Base-by-base conservation (phyloP, 2,888 invertebrate genomes). In the Nomada ruficornis region DNA sequence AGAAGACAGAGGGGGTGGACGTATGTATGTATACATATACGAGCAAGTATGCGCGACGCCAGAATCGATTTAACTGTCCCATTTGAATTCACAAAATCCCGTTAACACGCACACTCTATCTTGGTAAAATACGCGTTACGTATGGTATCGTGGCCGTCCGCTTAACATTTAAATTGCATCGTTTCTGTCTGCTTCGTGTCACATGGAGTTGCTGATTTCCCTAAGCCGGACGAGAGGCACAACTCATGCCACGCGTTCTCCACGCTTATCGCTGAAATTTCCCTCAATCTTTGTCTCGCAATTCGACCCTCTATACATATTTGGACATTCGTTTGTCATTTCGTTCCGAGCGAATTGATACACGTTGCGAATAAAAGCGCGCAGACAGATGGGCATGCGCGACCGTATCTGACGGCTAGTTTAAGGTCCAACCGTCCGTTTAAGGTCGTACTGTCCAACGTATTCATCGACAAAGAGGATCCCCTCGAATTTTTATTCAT, bases 91-190 rank as follows among this genome's bases (percentile, higher is more conserved):
- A 60, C 72, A 57, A 72, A 76, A 77, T 77, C 65, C 57, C 73
- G 73, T 77, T 65, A 65, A 73, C 77, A 44, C 65, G 77, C 50
- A 72, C 57, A 54, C 74, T n/a, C 55, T 50, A 72, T 50, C 64
- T 72, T 64, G 76, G 50, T 72, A 73, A 73, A 77, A 52, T 65
- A 77, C 44, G 52, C 77, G 65, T 59, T 65, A 72, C 64, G 44
- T 65, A 64, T 63, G 64, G 50, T 62, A 63, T 60, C 26, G 29
- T 63, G 47, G 47, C 23, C 54, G 65, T 73, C 59, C 59, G 65
- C 73, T 77, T 73, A 73, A 72, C 76, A 72, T 77, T 72, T 72
- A 50, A 64, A 72, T 77, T 65, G 42, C 64, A 73, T 73, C 65
- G 64, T 65, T 73, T 59, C 64, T 73, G 73, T 65, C 50, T 60